Evolutionary conservation across 2,113 vertebrate genomes (phyloP).

Genomic region (Phycodurus eques): DNA sequence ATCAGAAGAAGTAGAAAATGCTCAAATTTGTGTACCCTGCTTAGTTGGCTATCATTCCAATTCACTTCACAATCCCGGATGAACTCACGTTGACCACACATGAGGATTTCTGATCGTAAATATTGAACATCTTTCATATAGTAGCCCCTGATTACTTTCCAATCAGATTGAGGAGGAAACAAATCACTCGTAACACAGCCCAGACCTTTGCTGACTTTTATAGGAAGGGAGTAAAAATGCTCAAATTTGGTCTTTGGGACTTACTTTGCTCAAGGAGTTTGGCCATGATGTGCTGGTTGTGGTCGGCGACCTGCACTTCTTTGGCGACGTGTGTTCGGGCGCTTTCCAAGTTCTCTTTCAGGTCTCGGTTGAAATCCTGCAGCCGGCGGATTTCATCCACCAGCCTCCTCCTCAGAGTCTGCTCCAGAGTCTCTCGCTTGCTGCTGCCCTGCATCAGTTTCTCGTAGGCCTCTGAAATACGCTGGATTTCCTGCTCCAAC

Average conservation of each 20-base stretch:
- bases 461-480: conserved; percentile 92
- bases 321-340: conserved; percentile 86
- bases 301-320: conserved; percentile 83
- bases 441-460: conserved; percentile 89
- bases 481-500: conserved; percentile 95
- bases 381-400: conserved; percentile 88
- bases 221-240: neutral
- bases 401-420: conserved; percentile 90
- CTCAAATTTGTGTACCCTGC: too few relatives aligned
- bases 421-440: conserved; percentile 92
- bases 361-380: conserved; percentile 95
- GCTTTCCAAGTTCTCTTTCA: conserved; percentile 93
- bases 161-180: too few relatives aligned
- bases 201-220: neutral
- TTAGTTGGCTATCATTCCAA: too few relatives aligned
- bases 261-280: conserved; percentile 95
- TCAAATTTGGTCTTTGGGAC: conserved; percentile 36
- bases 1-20: too few relatives aligned
- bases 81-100: too few relatives aligned
- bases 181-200: neutral
- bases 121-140: too few relatives aligned
- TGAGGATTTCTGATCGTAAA: too few relatives aligned
- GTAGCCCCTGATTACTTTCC: too few relatives aligned
- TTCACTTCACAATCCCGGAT: too few relatives aligned
- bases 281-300: conserved; percentile 88